Conservation (phyloP, 2,113 vertebrate species). For the Scartelaos histophorus region DNA sequence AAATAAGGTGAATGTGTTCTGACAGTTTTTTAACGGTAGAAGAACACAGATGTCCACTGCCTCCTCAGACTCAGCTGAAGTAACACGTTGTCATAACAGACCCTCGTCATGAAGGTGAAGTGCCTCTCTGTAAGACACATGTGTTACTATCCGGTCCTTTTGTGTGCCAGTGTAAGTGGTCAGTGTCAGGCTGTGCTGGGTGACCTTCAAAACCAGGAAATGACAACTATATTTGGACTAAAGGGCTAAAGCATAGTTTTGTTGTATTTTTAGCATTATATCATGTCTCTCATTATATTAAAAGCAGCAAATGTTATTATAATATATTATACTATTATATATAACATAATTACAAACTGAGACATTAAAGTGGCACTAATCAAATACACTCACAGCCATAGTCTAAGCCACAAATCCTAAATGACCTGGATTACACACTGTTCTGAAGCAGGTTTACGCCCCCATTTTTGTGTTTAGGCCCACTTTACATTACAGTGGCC, state of each 20-base stretch:
- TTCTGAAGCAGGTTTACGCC: too few species aligned
- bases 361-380: too few species aligned
- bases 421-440: too few species aligned
- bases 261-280: neutral
- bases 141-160: neutral
- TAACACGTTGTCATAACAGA: conserved; percentile 10
- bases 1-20: neutral
- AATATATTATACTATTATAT: too few species aligned
- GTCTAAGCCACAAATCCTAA: too few species aligned
- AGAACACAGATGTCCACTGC: conserved; percentile 10
- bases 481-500: too few species aligned
- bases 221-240: neutral
- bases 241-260: neutral
- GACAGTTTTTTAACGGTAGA: conserved; percentile 13
- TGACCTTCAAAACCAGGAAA: neutral
- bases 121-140: neutral
- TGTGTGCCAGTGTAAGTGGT: neutral
- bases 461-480: too few species aligned
- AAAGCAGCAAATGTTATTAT: too few species aligned
- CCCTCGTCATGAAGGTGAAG: conserved; percentile 22
- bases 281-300: neutral
- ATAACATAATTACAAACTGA: too few species aligned
- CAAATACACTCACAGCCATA: too few species aligned
- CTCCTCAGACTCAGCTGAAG: conserved; percentile 36
- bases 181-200: neutral